A percentile compares a stretch with the other conserved stretches of the same genome.
Conservation (phyloP, 2,113 vertebrate species). For the Ctenodactylus gundi region DNA sequence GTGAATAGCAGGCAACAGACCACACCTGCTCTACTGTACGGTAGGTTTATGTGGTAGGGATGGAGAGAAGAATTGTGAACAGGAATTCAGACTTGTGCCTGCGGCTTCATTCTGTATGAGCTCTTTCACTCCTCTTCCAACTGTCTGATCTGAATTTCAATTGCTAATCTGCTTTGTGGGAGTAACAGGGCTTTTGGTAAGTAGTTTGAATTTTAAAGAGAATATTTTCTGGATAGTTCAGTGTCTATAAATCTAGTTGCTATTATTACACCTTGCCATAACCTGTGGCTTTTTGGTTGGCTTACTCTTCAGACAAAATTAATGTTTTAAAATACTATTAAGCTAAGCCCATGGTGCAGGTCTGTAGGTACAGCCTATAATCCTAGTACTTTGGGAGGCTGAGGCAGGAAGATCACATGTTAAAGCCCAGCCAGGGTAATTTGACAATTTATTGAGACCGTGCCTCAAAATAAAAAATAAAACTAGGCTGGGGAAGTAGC, state of each 20-base stretch:
- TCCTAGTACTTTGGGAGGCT: too few relatives aligned
- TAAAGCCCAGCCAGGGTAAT: too few relatives aligned
- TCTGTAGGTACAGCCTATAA: too few relatives aligned
- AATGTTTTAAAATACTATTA: constrained; percentile 5
- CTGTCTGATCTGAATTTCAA: constrained; percentile 39
- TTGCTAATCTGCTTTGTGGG: constrained; percentile 21
- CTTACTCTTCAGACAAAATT: constrained; percentile 54
- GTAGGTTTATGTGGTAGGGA: background rate
- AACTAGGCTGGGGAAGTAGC: too few relatives aligned
- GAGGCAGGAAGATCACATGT: too few relatives aligned
- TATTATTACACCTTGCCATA: constrained; percentile 49
- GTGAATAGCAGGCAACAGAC: background rate
- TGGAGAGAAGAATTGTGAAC: background rate
- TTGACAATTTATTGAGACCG: too few relatives aligned
- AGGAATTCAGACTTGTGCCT: background rate
- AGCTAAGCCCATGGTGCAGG: too few relatives aligned
- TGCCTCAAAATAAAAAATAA: too few relatives aligned
- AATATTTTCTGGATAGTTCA: constrained; percentile 33
- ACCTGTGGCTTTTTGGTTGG: background rate
- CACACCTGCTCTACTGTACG: background rate
- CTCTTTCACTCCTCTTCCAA: background rate
- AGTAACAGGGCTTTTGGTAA: background rate
- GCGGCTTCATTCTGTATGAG: constrained; percentile 44
- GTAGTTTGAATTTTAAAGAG: constrained; percentile 38
- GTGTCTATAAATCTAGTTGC: constrained; percentile 22